Evolutionary conservation across 1,140 invertebrate genomes (phyloP), one percentile per base, ranked within the genome.

Genomic region (Leptestheria dahalacensis): DNA sequence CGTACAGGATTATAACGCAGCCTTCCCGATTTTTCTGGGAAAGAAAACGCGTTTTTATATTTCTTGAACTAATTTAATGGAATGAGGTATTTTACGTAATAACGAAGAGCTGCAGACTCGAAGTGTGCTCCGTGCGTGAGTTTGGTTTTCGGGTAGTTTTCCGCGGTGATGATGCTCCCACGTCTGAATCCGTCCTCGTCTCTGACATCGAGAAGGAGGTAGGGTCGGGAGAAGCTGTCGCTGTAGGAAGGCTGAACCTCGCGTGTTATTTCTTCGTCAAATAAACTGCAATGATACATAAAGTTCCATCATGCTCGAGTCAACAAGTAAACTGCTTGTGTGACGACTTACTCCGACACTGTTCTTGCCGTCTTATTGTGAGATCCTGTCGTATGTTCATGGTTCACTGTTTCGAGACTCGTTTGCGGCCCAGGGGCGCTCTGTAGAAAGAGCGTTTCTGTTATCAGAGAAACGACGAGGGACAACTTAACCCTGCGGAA

Each of bases 171-270:
- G 23, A 78, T 70, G 62, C 77, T 75, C 64, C 71, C 70, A 23
- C 68, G 49, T 18, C 70, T 58, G 65, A 69, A 78, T 9, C 69
- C 67, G 59, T 75, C 73, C 20, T 54, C 48, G 53, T 75, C 70
- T 58, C 77, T 62, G n/a, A 78, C 67, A 66, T 78, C 77, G 56
- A 78, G 64, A 26, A 78, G 62, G n/a, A 78, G 64, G 61, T 77
- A 78, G 2, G 77, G 76, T 57, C 65, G 50, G 25, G 51, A 28
- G 26, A 2, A 18, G 12, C 6, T 25, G n/a, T 29, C 60, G 21
- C n/a, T 60, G 21, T 46, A n/a, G n/a, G n/a, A n/a, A n/a, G n/a
- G n/a, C n/a, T n/a, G n/a, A n/a, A n/a, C n/a, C n/a, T n/a, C n/a
- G n/a, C n/a, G n/a, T n/a, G n/a, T n/a, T n/a, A n/a, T n/a, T n/a